Conservation (phyloP, 1,140 invertebrate species). For the Drosophila virilis region DNA sequence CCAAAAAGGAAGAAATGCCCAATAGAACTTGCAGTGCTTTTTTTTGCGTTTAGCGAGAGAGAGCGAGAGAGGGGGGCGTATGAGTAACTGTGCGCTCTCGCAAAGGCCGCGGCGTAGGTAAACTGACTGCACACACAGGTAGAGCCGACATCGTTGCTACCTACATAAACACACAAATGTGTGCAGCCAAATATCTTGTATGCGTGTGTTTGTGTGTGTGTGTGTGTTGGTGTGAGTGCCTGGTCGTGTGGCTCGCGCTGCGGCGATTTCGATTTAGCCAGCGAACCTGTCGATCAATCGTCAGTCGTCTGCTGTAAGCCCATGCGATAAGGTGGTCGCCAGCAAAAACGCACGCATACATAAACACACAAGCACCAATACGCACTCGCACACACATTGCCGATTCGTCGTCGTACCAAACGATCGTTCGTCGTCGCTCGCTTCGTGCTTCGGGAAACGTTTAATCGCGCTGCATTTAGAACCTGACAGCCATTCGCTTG, state of each 20-base stretch:
- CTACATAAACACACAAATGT: conserved; percentile 31
- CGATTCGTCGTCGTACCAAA: conserved; percentile 23
- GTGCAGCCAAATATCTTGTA: conserved; percentile 12
- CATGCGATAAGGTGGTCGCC: conserved; percentile 73
- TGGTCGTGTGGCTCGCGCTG: conserved; percentile 80
- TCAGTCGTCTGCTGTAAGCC: conserved; percentile 82
- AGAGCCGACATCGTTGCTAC: conserved; percentile 48
- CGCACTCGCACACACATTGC: conserved; percentile 23
- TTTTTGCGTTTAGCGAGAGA: conserved; percentile 15
- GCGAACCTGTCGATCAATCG: conserved; percentile 84
- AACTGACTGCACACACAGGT: conserved; percentile 37
- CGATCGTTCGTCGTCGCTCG: conserved; percentile 55
- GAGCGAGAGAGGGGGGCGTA: conserved; percentile 60
- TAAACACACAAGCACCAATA: conserved; percentile 2
- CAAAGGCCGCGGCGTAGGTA: conserved; percentile 50
- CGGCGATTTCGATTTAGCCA: conserved; percentile 82
- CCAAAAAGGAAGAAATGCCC: conserved; percentile 75
- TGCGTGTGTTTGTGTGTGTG: conserved; percentile 26
- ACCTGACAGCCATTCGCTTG: conserved; percentile 69
- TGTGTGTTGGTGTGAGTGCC: conserved; percentile 13
- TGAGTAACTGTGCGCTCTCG: conserved; percentile 62
- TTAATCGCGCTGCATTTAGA: conserved; percentile 76
- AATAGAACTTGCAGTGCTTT: conserved; percentile 46
- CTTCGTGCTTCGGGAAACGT: conserved; percentile 56
- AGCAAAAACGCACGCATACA: conserved; percentile 20